phyloP scores from a whole-genome alignment of 2,888 invertebrate genomes.

The Ecliptopera silaceata region DNA sequence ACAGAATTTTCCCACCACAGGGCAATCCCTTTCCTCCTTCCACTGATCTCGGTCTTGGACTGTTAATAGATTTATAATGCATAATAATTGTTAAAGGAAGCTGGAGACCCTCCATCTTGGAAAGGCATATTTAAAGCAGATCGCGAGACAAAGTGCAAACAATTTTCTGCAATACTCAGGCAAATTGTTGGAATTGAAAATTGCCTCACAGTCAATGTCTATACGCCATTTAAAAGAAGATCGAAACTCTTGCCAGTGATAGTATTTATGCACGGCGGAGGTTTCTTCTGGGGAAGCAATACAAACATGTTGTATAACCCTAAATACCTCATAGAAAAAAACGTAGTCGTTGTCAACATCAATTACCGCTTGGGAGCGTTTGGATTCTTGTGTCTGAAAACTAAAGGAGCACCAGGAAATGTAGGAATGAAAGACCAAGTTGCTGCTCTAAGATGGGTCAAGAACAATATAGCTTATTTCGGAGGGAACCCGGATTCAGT shows the following conservation, averaged over 20 bases:
- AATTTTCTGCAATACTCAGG: conserved; percentile 30
- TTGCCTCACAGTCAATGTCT: conserved; percentile 55
- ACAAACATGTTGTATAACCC: conserved; percentile 47
- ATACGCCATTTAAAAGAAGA: conserved; percentile 64
- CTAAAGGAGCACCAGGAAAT: conserved; percentile 53
- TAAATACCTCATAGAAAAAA: conserved; percentile 47
- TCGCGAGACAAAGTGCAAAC: conserved; percentile 38
- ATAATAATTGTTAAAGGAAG: conserved; percentile 37
- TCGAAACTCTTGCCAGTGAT: conserved; percentile 49
- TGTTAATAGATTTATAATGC: too few relatives aligned
- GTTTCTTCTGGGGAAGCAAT: conserved; percentile 48
- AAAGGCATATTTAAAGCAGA: conserved; percentile 40
- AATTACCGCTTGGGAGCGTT: conserved; percentile 57
- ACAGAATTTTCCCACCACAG: too few relatives aligned
- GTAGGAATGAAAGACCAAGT: conserved; percentile 57
- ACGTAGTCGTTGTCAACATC: conserved; percentile 52
- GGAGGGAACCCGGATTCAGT: conserved; percentile 55
- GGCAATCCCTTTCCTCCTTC: too few relatives aligned
- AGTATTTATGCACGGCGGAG: conserved; percentile 56
- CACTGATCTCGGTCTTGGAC: too few relatives aligned
- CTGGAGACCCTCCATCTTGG: conserved; percentile 44
- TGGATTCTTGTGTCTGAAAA: conserved; percentile 56
- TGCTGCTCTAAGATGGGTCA: conserved; percentile 55
- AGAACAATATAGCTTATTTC: conserved; percentile 52
- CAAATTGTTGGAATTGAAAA: conserved; percentile 46